Conservation (phyloP, 2,113 vertebrate species). For the Procavia capensis region DNA sequence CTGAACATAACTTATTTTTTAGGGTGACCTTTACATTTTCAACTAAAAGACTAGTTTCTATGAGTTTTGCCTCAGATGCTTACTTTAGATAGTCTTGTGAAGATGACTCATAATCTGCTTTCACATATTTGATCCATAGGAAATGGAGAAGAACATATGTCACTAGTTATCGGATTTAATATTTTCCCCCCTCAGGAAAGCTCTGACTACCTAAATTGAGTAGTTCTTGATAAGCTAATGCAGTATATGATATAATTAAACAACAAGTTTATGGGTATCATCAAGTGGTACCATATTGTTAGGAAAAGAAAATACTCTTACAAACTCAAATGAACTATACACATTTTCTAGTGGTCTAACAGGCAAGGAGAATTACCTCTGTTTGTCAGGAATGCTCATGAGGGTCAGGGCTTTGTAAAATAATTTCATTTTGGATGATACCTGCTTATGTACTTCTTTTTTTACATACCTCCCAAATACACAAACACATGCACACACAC, state of each 20-base stretch:
- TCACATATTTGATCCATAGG: not conserved
- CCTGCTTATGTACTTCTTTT: conserved; percentile 6
- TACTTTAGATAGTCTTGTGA: not conserved
- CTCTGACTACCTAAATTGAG: not conserved
- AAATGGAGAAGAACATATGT: not conserved
- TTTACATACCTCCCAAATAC: not conserved
- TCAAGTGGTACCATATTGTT: conserved; percentile 5
- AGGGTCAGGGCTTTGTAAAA: not conserved
- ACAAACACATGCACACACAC: not conserved
- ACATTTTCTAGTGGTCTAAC: not conserved
- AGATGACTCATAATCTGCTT: not conserved
- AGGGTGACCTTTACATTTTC: not conserved
- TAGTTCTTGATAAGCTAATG: not conserved
- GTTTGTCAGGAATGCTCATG: not conserved
- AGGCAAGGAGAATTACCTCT: not conserved
- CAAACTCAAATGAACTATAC: not conserved
- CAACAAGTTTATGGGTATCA: not conserved
- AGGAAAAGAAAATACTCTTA: not conserved
- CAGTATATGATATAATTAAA: not conserved
- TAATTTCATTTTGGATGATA: not conserved
- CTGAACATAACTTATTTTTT: not conserved
- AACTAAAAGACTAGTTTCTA: not conserved
- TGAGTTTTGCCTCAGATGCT: not conserved
- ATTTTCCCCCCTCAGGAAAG: not conserved
- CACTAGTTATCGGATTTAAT: not conserved